Base-by-base conservation (phyloP, 1,140 invertebrate genomes). In the Halotydeus destructor region DNA sequence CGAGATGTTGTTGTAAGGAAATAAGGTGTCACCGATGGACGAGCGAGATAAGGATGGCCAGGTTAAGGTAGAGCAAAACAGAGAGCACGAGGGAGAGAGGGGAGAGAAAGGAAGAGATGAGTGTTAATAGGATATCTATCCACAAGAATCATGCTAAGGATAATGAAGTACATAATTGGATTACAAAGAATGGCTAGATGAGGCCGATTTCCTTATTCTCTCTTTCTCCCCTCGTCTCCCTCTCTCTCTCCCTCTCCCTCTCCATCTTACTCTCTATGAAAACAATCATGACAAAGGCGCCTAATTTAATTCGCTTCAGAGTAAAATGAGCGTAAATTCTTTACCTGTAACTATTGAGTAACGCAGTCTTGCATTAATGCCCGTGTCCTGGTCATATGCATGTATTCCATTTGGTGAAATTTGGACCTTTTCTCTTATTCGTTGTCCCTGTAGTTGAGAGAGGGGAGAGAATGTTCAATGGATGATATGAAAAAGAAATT, bases 331-430 rank as follows among this genome's bases (percentile, higher is more conserved):
- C 5, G n/a, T 41, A 16, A 4, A 22, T 31, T 45, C 22, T 18
- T 51, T 51, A 54, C 56, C 56, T 36, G 50, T 40, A 14, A 57
- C 44, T 12, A 58, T 58, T 8, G 46, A 47, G 28, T 58, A 58
- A 5, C 52, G 26, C 8, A 58, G 39, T 12, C 52, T 40, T 3
- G 56, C 52, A 38, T 58, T 58, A 16, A 58, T 55, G 11, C 52
- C 55, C 12, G 45, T 46, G 32, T 58, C 56, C 34, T 53, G 47
- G 49, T 58, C 56, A 33, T 68, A 71, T 0, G 80, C 80, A 39
- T 68, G 65, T 5, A 85, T 79, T 3, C 71, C 67, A 5, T 16
- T 23, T 2, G 72, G 70, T 3, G 67, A 59, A 51, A 82, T 75
- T 26, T 63, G 56, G 2, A 85, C 58, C 43, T 72, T 70, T 44